A percentile compares a stretch with the other conserved stretches of the same genome.
These are phyloP conservation scores for Anseranas semipalmata DNA, from an alignment of 2,113 vertebrate species.

Conservation along the genomic window DNA sequence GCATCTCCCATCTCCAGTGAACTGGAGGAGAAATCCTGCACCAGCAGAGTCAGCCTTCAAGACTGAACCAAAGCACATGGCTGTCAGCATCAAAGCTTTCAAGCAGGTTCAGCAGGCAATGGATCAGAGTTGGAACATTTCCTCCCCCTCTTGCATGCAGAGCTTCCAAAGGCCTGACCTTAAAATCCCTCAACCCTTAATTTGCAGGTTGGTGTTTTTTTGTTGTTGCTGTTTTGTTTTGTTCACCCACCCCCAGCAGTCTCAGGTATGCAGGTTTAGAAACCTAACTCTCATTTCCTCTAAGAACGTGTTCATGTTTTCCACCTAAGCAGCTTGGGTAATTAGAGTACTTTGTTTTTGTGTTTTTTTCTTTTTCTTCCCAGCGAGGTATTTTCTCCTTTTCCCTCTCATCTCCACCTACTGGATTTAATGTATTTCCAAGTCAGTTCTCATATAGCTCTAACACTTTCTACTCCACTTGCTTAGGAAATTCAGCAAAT, in stretches of 20 bases:
- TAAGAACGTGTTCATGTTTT: conserved; percentile 30
- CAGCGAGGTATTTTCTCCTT: conserved; percentile 18
- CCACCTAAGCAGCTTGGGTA: conserved; percentile 23
- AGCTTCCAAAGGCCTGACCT: not conserved
- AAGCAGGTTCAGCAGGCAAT: not conserved
- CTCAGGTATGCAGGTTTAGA: not conserved
- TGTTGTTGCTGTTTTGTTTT: not conserved
- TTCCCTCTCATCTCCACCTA: not conserved
- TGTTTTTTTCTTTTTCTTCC: not conserved
- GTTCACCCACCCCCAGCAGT: not conserved
- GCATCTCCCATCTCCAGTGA: not conserved
- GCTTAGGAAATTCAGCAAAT: conserved; percentile 56
- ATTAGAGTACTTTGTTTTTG: not conserved
- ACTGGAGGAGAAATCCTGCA: not conserved
- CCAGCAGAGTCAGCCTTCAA: not conserved
- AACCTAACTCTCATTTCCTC: not conserved
- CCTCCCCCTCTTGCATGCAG: not conserved
- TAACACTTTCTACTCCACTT: conserved; percentile 43
- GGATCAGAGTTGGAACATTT: not conserved
- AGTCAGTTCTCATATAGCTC: conserved; percentile 51
- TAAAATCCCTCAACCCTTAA: not conserved
- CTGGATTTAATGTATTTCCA: conserved; percentile 55
- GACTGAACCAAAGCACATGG: not conserved
- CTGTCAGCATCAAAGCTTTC: not conserved
- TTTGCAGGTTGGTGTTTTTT: not conserved